These are phyloP conservation scores for Choreutis nemorana DNA, from an alignment of 2,888 invertebrate species.

Conservation along the genomic window DNA sequence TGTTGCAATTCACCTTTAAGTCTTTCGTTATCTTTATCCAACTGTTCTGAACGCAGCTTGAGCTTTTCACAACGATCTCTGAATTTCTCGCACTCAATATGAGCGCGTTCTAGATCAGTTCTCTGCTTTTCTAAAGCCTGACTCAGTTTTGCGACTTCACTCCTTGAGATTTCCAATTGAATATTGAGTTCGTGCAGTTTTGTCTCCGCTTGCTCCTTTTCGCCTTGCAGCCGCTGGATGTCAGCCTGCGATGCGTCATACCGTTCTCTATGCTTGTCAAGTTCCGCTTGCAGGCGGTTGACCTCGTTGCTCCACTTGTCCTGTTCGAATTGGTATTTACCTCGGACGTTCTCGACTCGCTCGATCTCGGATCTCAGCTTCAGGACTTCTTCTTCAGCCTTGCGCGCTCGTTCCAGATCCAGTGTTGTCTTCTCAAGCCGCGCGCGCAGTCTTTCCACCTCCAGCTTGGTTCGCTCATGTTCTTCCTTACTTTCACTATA, in stretches of 20 bases:
- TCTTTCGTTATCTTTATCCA: constrained; percentile 68
- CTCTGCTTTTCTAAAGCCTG: constrained; percentile 82
- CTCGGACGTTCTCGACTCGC: constrained; percentile 75
- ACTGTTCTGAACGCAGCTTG: constrained; percentile 73
- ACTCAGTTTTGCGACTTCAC: constrained; percentile 78
- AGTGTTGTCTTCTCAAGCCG: constrained; percentile 81
- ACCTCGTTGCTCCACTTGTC: constrained; percentile 67
- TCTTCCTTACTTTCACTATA: constrained; percentile 82
- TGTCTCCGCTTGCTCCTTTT: constrained; percentile 74
- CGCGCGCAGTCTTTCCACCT: constrained; percentile 81
- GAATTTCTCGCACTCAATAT: constrained; percentile 89
- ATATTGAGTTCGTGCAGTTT: constrained; percentile 79
- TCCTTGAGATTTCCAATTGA: constrained; percentile 81
- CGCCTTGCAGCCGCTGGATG: constrained; percentile 70
- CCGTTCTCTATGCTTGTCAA: constrained; percentile 79
- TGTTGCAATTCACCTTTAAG: constrained; percentile 66
- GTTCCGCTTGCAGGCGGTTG: constrained; percentile 79
- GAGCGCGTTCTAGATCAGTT: constrained; percentile 80
- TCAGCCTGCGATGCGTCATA: constrained; percentile 79
- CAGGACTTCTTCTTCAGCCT: constrained; percentile 72
- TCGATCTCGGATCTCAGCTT: constrained; percentile 76
- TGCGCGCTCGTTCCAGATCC: constrained; percentile 80
- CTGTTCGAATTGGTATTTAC: constrained; percentile 67
- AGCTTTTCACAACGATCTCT: constrained; percentile 87
- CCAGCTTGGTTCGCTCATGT: constrained; percentile 78